These are phyloP conservation scores for Acrobasis suavella DNA, from an alignment of 2,888 invertebrate species.

Conservation along the genomic window DNA sequence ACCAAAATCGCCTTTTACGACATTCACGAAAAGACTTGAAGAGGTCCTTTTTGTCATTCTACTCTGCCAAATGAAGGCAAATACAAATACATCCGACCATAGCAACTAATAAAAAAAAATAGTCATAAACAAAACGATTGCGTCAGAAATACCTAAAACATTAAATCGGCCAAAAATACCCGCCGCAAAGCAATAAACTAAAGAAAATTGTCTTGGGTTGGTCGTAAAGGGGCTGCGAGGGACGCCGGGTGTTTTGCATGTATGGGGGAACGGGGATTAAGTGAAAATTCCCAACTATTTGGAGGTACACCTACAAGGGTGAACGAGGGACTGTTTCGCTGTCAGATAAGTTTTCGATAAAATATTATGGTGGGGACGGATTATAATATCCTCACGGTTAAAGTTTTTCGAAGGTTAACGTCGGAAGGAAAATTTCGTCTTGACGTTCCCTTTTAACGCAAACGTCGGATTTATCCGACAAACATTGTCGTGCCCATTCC, in stretches of 20 bases:
- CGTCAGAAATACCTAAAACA: constrained; percentile 17
- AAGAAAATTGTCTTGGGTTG: constrained; percentile 55
- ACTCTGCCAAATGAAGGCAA: no score
- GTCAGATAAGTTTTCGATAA: constrained; percentile 17
- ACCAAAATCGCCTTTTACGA: no score
- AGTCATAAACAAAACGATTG: neutral
- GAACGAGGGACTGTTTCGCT: constrained; percentile 13
- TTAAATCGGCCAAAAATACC: constrained; percentile 19
- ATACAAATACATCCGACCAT: no score
- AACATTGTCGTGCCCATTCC: no score
- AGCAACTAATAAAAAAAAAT: no score
- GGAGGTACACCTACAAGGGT: constrained; percentile 22
- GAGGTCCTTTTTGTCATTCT: no score
- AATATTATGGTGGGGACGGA: constrained; percentile 11
- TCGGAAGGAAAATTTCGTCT: no score
- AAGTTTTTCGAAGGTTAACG: neutral
- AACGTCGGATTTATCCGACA: no score
- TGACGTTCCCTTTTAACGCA: no score
- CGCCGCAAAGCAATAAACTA: constrained; percentile 37
- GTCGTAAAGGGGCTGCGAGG: constrained; percentile 50
- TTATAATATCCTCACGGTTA: neutral
- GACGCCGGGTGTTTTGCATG: constrained; percentile 58
- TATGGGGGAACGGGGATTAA: constrained; percentile 45
- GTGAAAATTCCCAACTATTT: constrained; percentile 44
- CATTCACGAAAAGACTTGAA: no score